These are phyloP conservation scores for Caerostris extrusa DNA, from an alignment of 1,140 invertebrate genomes.

Conservation along the genomic window DNA sequence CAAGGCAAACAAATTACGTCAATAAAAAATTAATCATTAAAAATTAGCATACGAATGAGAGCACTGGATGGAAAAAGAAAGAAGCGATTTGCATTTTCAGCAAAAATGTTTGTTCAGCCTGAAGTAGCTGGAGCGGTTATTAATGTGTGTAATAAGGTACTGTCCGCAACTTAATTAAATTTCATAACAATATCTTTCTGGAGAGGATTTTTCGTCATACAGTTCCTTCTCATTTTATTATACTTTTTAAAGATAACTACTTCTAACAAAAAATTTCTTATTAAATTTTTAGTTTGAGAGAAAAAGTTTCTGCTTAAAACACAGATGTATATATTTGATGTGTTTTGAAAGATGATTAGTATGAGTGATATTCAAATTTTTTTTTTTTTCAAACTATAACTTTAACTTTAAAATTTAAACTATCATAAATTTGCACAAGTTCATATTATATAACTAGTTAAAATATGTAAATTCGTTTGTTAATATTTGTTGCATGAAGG, in stretches of 20 bases:
- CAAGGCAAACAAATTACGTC: constrained; percentile 26
- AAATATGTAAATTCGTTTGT: too few relatives aligned
- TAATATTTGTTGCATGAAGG: too few relatives aligned
- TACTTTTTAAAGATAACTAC: neutral
- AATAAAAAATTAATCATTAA: constrained; percentile 48
- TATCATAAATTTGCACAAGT: too few relatives aligned
- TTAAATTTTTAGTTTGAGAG: neutral
- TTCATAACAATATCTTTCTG: constrained; percentile 44
- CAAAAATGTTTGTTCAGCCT: constrained; percentile 43
- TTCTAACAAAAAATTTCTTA: constrained; percentile 3
- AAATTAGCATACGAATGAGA: constrained; percentile 49
- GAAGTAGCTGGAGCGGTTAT: neutral
- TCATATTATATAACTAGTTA: too few relatives aligned
- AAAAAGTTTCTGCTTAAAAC: neutral
- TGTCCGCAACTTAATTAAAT: constrained; percentile 55
- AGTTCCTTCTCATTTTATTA: neutral
- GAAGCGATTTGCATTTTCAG: constrained; percentile 24
- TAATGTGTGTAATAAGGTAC: constrained; percentile 61
- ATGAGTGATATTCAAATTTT: neutral
- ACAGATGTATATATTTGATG: neutral
- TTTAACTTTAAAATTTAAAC: too few relatives aligned
- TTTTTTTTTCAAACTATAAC: too few relatives aligned
- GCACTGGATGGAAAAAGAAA: neutral
- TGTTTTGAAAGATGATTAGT: neutral
- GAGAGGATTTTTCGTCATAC: neutral